Evolutionary conservation across 2,113 vertebrate species (phyloP), one percentile per base, ranked within the genome.

Genomic region (Herpailurus yagouaroundi): DNA sequence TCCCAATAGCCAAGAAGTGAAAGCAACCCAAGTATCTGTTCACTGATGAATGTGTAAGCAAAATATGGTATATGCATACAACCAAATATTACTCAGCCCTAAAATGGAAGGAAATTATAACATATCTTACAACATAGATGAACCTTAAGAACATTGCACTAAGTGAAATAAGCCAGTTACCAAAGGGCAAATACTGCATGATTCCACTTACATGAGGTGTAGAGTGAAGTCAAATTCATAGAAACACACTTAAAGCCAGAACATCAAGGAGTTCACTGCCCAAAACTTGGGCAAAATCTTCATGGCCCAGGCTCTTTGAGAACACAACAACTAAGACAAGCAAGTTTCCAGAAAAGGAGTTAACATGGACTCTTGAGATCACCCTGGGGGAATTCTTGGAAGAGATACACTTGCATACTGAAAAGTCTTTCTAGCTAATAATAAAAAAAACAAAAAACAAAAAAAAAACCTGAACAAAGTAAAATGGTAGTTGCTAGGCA

Each of bases 231-330:
- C 36, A 85, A 55, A 41, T 80, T 92, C 79, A 84, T 60, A 82
- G 79, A 80, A 15, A 82, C 18, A 92, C 27, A 99, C 98, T 99
- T 60, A 60, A 7, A 60, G 99, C 99, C 99, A 99, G 99, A 99
- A 99, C 98, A 99, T 99, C 98, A 99, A 99, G 98, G 99, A 99
- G 97, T 99, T 99, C 98, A 99, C 99, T 31, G 99, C 99, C 4
- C 99, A 99, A 98, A 99, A 99, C 98, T 99, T 99, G 29, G 99
- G 99, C 96, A 99, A 99, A 97, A 99, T 99, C 94, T 99, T 99
- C 99, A 99, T 99, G 99, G 99, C 99, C 6, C 99, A 99, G 95
- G 99, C 99, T 77, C 99, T 99, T 68, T 99, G 99, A 96, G 99
- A 99, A 95, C 98, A 99, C 98, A 99, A 98, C 41, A 99, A 98